These are phyloP conservation scores for Ophion ventricosus DNA, from an alignment of 2,888 invertebrate genomes.

Conservation along the genomic window DNA sequence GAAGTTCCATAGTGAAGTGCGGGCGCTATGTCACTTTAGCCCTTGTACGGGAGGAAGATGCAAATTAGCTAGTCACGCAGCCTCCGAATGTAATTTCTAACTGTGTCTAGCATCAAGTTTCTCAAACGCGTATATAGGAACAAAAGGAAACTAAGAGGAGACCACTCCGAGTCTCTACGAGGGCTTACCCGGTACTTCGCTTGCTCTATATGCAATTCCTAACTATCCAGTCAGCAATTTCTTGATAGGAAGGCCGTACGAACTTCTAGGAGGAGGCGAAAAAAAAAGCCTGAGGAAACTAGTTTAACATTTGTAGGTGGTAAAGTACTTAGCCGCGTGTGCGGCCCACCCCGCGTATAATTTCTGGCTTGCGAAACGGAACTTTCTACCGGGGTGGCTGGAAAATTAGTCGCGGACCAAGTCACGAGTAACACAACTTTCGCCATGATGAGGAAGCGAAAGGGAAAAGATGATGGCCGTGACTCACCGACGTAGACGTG, in stretches of 20 bases:
- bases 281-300: constrained; percentile 7
- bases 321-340: background rate
- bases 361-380: background rate
- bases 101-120: constrained; percentile 11
- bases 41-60: constrained; percentile 2
- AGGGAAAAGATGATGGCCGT: background rate
- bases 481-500: constrained; percentile 85
- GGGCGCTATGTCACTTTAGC: background rate
- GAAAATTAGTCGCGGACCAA: background rate
- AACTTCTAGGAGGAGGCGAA: background rate
- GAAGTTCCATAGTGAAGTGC: background rate
- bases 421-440: background rate
- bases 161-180: background rate
- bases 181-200: background rate
- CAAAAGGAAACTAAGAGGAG: constrained; percentile 14
- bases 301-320: constrained; percentile 6
- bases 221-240: constrained; percentile 10
- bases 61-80: constrained; percentile 3
- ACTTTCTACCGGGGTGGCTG: background rate
- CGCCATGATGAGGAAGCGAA: background rate
- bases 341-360: background rate
- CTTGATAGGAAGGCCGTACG: background rate
- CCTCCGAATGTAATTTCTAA: constrained; percentile 1
- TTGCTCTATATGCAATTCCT: background rate
- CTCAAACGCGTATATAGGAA: background rate